These are phyloP conservation scores for Acrobeloides nanus DNA, from an alignment of 2,888 invertebrate genomes.

Conservation along the genomic window DNA sequence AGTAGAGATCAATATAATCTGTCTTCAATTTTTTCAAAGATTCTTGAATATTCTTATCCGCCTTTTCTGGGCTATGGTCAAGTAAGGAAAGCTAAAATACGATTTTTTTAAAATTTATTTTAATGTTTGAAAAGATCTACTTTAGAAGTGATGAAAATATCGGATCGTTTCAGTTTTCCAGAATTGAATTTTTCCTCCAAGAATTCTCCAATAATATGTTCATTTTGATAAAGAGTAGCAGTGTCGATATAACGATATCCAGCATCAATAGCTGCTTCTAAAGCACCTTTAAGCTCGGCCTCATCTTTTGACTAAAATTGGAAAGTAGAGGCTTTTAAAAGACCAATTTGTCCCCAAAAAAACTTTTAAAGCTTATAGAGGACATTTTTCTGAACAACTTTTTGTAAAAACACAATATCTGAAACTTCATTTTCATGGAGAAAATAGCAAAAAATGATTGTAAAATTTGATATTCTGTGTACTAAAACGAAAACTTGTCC, in stretches of 20 bases:
- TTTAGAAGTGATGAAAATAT: conserved; percentile 45
- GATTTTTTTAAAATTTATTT: conserved; percentile 15
- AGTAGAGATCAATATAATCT: conserved; percentile 19
- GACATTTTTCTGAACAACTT: too few relatives aligned
- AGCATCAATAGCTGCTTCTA: too few relatives aligned
- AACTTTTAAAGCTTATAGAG: too few relatives aligned
- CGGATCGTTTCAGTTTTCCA: conserved; percentile 56
- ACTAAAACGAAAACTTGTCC: too few relatives aligned
- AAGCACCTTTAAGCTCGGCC: too few relatives aligned
- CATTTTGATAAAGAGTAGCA: conserved; percentile 66
- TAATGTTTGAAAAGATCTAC: conserved; percentile 37
- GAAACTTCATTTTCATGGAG: too few relatives aligned
- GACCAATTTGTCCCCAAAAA: too few relatives aligned
- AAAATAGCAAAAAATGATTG: too few relatives aligned
- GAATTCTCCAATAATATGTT: conserved; percentile 63
- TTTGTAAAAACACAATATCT: too few relatives aligned
- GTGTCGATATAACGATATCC: conserved; percentile 49
- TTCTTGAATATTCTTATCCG: conserved; percentile 8
- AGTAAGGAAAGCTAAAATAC: conserved; percentile 19
- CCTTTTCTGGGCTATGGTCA: conserved; percentile 9
- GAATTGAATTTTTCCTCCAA: conserved; percentile 24
- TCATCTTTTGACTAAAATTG: too few relatives aligned
- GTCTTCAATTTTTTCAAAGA: conserved; percentile 15
- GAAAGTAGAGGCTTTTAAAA: too few relatives aligned
- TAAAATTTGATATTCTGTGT: too few relatives aligned